Evolutionary conservation across 2,888 invertebrate species (phyloP), one percentile per base, ranked within the genome.

Genomic region (Conchocele bisecta): DNA sequence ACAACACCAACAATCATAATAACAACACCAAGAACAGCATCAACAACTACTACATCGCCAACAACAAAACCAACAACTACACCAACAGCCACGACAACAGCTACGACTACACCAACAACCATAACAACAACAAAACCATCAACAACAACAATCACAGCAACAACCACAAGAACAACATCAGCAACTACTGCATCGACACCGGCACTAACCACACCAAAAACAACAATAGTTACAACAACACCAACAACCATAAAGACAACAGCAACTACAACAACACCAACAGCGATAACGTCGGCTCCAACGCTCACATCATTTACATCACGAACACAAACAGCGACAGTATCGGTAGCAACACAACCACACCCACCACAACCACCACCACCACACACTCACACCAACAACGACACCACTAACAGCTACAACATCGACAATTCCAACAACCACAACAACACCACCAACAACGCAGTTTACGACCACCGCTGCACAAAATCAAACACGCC

Each of bases 1-100:
- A 13, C 61, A 42, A 29, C 60, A 29, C 22, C 44, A 28, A 28
- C 37, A 31, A 50, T 26, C 35, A 48, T 33, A 56, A 50, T 33
- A 42, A 44, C 41, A 9, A 48, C 22, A 7, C 37, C n/a, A 33
- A 26, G 35, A 26, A 39, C 31, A 31, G 42, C 17, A 39, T 35
- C 44, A 48, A 35, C 56, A 22, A 41, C 58, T 22, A 31, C 58
- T n/a, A 44, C 44, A 17, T 50, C 20, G 35, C 42, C 29, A 28
- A 26, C 63, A 20, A 24, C 35, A 1, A 17, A 33, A 5, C 17
- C 28, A 20, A 20, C 53, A 1, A 29, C 57, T 17, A 31, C 58
- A 15, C 6, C 51, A 28, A 33, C 51, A 17, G 39, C 50, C 13
- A 61, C 31, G 20, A 48, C 28, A n/a, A 46, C 26, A 20, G 31